Conservation (phyloP, 1,140 invertebrate species). For the Atopsyche davidsoni region DNA sequence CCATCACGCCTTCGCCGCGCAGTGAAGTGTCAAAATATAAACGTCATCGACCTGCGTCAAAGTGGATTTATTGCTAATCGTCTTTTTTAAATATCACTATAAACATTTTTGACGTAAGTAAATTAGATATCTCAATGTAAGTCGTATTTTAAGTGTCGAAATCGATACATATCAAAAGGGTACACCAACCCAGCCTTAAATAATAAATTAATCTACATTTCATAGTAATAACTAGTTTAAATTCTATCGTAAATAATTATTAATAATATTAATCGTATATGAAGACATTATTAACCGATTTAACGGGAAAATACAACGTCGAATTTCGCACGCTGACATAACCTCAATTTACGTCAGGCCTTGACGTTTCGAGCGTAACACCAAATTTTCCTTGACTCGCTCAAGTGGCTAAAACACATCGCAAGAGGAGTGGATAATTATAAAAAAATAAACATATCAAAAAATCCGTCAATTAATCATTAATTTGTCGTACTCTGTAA, state of each 20-base stretch:
- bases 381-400: slow-evolving; percentile 2
- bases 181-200: slow-evolving; percentile 19
- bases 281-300: not conserved
- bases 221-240: not conserved
- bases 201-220: slow-evolving; percentile 5
- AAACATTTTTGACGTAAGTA: no score
- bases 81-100: no score
- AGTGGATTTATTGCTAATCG: no score
- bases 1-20: no score
- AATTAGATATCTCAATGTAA: not conserved
- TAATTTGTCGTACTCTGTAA: no score
- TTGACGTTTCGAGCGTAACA: slow-evolving; percentile 7
- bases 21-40: no score
- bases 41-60: no score
- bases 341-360: not conserved
- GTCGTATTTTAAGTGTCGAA: not conserved
- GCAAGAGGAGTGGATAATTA: slow-evolving; percentile 21
- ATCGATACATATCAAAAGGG: slow-evolving; percentile 26
- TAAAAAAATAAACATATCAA: slow-evolving; percentile 6
- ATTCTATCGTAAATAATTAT: not conserved
- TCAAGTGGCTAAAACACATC: slow-evolving; percentile 2
- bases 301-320: not conserved
- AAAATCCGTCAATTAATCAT: no score
- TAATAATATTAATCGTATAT: not conserved
- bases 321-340: no score